These are phyloP conservation scores for Tenthredo amoena DNA, from an alignment of 2,888 invertebrate genomes.

Conservation along the genomic window DNA sequence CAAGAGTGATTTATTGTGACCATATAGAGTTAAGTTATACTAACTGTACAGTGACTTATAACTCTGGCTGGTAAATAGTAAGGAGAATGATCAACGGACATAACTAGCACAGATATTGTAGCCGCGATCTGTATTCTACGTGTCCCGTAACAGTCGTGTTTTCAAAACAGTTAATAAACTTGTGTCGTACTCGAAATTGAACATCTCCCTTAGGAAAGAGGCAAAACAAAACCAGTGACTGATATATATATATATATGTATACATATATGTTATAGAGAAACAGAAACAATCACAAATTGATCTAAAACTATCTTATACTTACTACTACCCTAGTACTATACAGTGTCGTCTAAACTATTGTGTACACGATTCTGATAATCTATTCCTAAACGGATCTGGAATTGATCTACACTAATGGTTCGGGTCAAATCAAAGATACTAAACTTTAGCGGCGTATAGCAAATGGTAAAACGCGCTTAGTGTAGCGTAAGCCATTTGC, in stretches of 20 bases:
- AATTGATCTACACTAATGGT: neutral
- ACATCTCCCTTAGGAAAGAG: too few species aligned
- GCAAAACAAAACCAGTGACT: too few species aligned
- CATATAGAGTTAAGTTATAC: too few species aligned
- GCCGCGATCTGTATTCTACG: neutral
- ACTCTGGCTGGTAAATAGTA: neutral
- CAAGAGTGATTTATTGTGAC: conserved; percentile 3
- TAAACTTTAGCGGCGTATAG: neutral
- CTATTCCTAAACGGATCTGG: neutral
- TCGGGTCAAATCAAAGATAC: neutral
- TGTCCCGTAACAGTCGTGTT: neutral
- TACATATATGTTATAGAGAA: neutral
- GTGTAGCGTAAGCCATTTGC: neutral
- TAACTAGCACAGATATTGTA: neutral
- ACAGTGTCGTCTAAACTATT: neutral
- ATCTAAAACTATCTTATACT: neutral
- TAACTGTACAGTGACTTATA: conserved; percentile 15
- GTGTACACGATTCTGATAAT: neutral
- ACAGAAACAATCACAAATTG: neutral
- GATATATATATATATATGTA: too few species aligned
- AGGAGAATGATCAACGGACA: neutral
- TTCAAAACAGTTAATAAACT: conserved; percentile 24
- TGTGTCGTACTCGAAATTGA: neutral
- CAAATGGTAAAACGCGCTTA: neutral
- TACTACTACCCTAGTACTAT: neutral